These are phyloP conservation scores for Mormyrops attenuatus DNA, from an alignment of 2,797 vertebrate genomes.

Conservation along the genomic window DNA sequence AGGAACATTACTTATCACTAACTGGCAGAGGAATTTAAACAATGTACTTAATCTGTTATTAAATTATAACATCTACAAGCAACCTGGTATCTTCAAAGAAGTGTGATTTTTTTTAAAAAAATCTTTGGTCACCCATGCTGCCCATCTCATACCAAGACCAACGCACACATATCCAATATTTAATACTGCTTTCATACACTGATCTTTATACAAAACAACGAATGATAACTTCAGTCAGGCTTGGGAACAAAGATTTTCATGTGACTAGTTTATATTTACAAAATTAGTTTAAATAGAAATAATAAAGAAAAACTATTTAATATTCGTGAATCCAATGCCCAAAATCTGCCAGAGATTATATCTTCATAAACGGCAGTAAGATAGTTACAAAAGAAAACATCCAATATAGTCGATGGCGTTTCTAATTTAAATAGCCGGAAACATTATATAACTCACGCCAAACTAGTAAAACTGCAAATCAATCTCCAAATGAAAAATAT, in stretches of 20 bases:
- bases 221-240: neutral
- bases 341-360: neutral
- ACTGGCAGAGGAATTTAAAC: neutral
- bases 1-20: neutral
- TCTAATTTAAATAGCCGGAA: neutral
- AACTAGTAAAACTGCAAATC: neutral
- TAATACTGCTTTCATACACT: neutral
- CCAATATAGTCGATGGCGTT: neutral
- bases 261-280: neutral
- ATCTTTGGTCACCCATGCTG: neutral
- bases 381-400: neutral
- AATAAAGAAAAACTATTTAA: neutral
- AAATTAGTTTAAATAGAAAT: neutral
- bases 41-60: neutral
- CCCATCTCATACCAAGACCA: neutral
- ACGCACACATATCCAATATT: neutral
- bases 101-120: neutral
- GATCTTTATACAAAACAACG: neutral
- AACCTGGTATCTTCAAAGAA: neutral
- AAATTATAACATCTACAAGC: neutral
- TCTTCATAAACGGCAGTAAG: neutral
- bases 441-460: neutral
- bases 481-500: neutral
- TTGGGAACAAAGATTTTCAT: neutral
- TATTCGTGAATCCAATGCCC: neutral